These are phyloP conservation scores for Fopius arisanus DNA, from an alignment of 1,140 invertebrate species.

Conservation along the genomic window DNA sequence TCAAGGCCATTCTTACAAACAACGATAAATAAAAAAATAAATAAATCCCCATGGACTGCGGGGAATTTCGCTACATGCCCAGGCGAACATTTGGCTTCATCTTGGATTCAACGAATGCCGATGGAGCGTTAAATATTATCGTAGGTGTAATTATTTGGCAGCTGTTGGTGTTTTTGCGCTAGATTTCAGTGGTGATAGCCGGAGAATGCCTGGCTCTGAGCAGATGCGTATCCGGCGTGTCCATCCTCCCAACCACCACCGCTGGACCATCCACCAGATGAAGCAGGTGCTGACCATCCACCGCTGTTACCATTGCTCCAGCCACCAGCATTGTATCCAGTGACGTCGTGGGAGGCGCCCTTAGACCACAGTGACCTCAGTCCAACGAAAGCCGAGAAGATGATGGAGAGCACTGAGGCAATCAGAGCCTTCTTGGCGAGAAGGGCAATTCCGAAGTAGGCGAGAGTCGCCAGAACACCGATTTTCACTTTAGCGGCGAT, in stretches of 20 bases:
- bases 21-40: constrained; percentile 27
- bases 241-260: constrained; percentile 45
- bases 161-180: not conserved
- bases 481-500: constrained; percentile 71
- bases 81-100: not conserved
- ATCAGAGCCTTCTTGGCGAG: constrained; percentile 75
- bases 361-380: constrained; percentile 65
- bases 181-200: constrained; percentile 34
- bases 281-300: constrained; percentile 46
- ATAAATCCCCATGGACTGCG: not conserved
- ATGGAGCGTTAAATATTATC: not conserved
- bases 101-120: not conserved
- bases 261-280: constrained; percentile 53
- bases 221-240: constrained; percentile 31
- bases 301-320: constrained; percentile 48
- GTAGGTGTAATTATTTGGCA: constrained; percentile 14
- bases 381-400: constrained; percentile 70
- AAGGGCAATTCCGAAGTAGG: constrained; percentile 69
- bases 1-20: constrained; percentile 17
- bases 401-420: constrained; percentile 69
- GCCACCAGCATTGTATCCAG: constrained; percentile 55
- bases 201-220: constrained; percentile 37
- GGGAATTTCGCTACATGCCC: constrained; percentile 3
- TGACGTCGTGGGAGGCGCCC: constrained; percentile 48
- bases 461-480: constrained; percentile 65